A percentile compares a stretch with the other conserved stretches of the same genome.
Evolutionary conservation across 2,888 invertebrate species (phyloP).

Genomic region (Drosophila formosana): DNA sequence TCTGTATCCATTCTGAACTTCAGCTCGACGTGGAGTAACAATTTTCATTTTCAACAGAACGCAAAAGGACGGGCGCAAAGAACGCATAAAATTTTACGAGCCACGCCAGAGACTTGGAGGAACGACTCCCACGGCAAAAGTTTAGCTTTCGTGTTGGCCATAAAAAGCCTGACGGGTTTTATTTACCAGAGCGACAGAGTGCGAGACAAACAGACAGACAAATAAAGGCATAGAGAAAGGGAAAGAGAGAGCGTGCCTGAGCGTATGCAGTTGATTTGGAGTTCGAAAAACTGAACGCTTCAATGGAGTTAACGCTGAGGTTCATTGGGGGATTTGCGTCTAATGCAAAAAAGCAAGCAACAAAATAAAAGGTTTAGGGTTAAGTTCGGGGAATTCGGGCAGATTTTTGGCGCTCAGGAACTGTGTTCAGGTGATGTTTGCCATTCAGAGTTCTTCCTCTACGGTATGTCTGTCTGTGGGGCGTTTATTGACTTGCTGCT

Average conservation of each 20-base stretch:
- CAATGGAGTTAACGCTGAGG: constrained; percentile 62
- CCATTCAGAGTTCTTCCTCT: constrained; percentile 4
- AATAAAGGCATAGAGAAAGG: neutral
- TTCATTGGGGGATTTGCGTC: constrained; percentile 65
- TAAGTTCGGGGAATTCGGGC: constrained; percentile 34
- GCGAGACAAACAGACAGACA: neutral
- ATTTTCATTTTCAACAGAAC: constrained; percentile 74
- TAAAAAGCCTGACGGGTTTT: constrained; percentile 61
- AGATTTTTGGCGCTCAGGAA: constrained; percentile 27
- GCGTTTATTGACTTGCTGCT: constrained; percentile 66
- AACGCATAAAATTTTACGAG: constrained; percentile 80
- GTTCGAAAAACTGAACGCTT: constrained; percentile 63
- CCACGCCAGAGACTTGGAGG: constrained; percentile 49
- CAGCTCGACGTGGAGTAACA: constrained; percentile 63
- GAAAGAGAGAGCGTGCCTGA: constrained; percentile 13
- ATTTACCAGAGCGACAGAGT: constrained; percentile 27
- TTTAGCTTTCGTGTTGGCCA: constrained; percentile 77
- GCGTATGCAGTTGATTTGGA: constrained; percentile 72
- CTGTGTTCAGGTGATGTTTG: constrained; percentile 66
- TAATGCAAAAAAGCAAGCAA: constrained; percentile 21
- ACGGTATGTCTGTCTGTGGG: constrained; percentile 23
- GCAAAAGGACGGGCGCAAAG: constrained; percentile 62
- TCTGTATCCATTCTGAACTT: constrained; percentile 19
- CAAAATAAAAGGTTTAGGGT: constrained; percentile 52
- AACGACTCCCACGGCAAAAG: constrained; percentile 75